These are phyloP conservation scores for Sinocyclocheilus maitianheensis DNA, from an alignment of 2,113 vertebrate genomes.

Conservation along the genomic window DNA sequence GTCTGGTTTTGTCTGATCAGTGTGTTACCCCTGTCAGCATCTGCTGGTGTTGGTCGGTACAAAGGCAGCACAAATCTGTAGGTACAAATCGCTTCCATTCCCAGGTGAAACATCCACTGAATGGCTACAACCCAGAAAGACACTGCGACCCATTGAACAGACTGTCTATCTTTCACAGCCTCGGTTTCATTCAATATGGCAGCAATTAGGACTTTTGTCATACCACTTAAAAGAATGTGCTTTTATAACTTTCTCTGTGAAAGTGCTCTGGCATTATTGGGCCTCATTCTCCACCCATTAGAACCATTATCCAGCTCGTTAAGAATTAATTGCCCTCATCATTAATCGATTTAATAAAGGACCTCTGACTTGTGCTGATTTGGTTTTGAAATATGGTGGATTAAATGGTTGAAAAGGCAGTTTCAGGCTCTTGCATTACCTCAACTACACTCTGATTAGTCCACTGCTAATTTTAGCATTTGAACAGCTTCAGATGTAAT, in stretches of 20 bases:
- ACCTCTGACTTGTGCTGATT: slow-evolving; percentile 37
- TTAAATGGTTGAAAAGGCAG: slow-evolving; percentile 17
- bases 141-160: too few species aligned
- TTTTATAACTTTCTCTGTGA: slow-evolving; percentile 36
- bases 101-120: not conserved
- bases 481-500: slow-evolving; percentile 12
- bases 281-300: slow-evolving; percentile 36
- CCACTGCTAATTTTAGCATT: slow-evolving; percentile 7
- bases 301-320: slow-evolving; percentile 36
- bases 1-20: not conserved
- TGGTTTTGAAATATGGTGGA: slow-evolving; percentile 26
- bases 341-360: slow-evolving; percentile 42
- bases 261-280: slow-evolving; percentile 11
- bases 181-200: not conserved
- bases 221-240: slow-evolving; percentile 9
- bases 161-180: not conserved
- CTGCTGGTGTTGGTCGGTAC: not conserved
- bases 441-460: slow-evolving; percentile 20
- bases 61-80: not conserved
- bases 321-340: slow-evolving; percentile 43
- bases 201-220: not conserved
- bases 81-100: not conserved
- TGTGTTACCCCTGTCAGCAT: not conserved
- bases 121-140: not conserved
- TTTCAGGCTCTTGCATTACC: slow-evolving; percentile 33